Evolutionary conservation across 2,113 vertebrate genomes (phyloP), one percentile per base, ranked within the genome.

Genomic region (Anser brachyrhynchus): DNA sequence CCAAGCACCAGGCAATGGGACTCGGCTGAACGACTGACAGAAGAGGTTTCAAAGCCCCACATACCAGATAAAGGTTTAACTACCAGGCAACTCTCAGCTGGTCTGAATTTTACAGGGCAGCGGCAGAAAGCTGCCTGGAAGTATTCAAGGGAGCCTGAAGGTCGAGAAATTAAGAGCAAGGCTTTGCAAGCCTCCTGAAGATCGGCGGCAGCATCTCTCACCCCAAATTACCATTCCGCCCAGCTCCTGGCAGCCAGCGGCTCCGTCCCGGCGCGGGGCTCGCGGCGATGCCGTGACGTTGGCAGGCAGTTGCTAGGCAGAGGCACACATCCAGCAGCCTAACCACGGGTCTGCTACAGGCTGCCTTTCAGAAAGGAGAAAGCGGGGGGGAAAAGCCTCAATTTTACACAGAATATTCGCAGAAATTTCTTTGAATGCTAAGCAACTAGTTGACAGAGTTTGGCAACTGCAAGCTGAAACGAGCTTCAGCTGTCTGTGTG

Each of bases 231-330:
- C 16, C 5, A 92, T 91, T 94, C 84, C n/a, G 49, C 3, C 28
- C 90, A 94, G 87, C 73, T 46, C 84, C 16, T 65, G 52, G 11
- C 44, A 39, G 84, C 57, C 87, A 13, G 26, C 39, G 4, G 80
- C 67, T 59, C 64, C 5, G 13, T 16, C 85, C 43, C 57, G 46
- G 46, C 10, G 20, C 46, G 9, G 46, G 46, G 46, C 46, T 49
- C 46, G 20, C 20, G 20, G 46, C 46, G 46, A 43, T 41, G 21
- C 26, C 13, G 51, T 44, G 66, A 61, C 18, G 85, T 97, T 95
- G 90, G 95, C 91, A 97, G 84, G 95, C 92, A 54, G 97, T 93
- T 97, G 96, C 96, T 97, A 97, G 79, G 97, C 86, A 91, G 66
- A 94, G 91, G 81, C 84, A 93, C 83, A 90, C 35, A 87, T 70